Conservation (phyloP, 2,888 invertebrate genomes). For the Mythimna impura region DNA sequence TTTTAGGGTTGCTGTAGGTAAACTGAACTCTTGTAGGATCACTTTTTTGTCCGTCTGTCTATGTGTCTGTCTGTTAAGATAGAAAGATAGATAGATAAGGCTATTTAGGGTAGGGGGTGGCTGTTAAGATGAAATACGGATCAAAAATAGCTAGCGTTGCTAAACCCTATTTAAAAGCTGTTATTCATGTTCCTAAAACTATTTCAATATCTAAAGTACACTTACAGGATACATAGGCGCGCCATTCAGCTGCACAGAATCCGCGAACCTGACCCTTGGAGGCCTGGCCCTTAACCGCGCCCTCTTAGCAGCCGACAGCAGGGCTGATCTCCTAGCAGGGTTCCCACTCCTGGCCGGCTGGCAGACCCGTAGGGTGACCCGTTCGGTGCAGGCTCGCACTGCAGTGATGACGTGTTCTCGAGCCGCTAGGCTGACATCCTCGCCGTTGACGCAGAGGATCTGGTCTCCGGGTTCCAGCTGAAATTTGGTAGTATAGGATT, state of each 20-base stretch:
- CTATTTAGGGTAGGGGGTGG: too few species aligned
- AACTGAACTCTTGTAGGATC: too few species aligned
- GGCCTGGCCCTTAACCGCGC: constrained; percentile 95
- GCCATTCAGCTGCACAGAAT: constrained; percentile 96
- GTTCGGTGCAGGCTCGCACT: constrained; percentile 94
- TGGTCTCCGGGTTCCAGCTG: constrained; percentile 97
- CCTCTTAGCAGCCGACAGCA: constrained; percentile 96
- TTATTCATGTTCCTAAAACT: too few species aligned
- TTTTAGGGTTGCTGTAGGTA: too few species aligned
- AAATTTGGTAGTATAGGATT: constrained; percentile 53
- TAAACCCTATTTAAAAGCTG: too few species aligned
- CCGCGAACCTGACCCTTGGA: constrained; percentile 96
- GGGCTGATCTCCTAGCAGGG: constrained; percentile 93
- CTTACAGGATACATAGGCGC: constrained; percentile 95
- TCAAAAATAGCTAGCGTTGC: too few species aligned
- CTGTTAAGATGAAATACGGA: too few species aligned
- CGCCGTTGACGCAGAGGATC: constrained; percentile 96
- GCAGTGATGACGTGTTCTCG: constrained; percentile 97
- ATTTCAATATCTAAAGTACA: constrained; percentile 35
- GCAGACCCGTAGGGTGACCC: constrained; percentile 94
- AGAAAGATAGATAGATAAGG: too few species aligned
- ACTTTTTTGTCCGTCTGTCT: too few species aligned
- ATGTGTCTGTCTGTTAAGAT: too few species aligned
- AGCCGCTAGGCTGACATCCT: constrained; percentile 96
- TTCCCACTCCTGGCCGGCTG: constrained; percentile 93